A percentile compares a stretch with the other conserved stretches of the same genome.
Conservation (phyloP, 1,140 invertebrate genomes). For the Zaprionus capensis region DNA sequence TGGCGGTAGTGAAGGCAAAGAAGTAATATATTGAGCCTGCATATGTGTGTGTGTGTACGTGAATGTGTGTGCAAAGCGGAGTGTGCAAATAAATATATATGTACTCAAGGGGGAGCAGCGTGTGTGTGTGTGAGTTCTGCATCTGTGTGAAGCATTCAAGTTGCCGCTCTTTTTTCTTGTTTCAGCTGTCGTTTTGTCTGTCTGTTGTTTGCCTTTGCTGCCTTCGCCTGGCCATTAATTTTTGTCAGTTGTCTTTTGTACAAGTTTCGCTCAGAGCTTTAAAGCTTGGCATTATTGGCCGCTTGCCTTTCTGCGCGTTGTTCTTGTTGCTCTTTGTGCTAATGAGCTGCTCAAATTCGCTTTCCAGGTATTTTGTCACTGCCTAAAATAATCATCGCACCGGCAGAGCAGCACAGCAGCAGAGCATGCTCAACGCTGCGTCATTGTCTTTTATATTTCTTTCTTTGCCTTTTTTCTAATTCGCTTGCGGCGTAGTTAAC, state of each 20-base stretch:
- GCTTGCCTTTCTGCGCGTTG: constrained; percentile 10
- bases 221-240: constrained; percentile 44
- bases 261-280: constrained; percentile 56
- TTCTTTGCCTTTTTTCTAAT: constrained; percentile 9
- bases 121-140: constrained; percentile 23
- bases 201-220: constrained; percentile 59
- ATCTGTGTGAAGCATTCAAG: constrained; percentile 61
- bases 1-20: constrained; percentile 42
- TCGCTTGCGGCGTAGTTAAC: constrained; percentile 31
- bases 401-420: background rate
- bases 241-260: constrained; percentile 50
- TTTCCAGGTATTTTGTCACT: constrained; percentile 67
- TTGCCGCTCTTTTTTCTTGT: constrained; percentile 69
- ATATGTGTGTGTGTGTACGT: constrained; percentile 42
- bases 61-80: constrained; percentile 57
- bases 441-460: constrained; percentile 1
- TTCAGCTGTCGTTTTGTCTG: constrained; percentile 63
- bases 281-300: constrained; percentile 58
- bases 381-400: constrained; percentile 61
- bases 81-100: constrained; percentile 70
- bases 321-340: constrained; percentile 44
- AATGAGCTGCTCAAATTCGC: constrained; percentile 57
- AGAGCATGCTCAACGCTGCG: constrained; percentile 6
- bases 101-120: constrained; percentile 3
- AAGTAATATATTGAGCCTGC: constrained; percentile 53